A percentile compares a stretch with the other conserved stretches of the same genome.
Conservation (phyloP, 2,113 vertebrate species). For the Saguinus imperator region DNA sequence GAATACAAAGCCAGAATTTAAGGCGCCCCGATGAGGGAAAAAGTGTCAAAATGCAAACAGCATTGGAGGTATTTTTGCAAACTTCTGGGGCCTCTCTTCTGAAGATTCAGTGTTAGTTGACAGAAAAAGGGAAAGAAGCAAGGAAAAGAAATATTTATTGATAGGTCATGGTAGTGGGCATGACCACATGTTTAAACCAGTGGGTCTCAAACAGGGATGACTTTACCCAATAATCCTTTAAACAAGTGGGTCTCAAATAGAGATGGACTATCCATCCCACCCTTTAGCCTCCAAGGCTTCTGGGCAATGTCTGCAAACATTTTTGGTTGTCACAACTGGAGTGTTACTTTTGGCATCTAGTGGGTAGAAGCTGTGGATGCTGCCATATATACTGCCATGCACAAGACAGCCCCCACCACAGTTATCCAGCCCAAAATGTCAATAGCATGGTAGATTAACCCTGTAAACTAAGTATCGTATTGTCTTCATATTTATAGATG, state of each 20-base stretch:
- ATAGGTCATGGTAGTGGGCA: neutral
- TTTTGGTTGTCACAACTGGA: neutral
- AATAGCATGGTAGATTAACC: neutral
- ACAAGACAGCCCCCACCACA: neutral
- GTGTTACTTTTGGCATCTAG: neutral
- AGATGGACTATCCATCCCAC: neutral
- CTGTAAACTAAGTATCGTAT: neutral
- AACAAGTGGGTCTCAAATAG: neutral
- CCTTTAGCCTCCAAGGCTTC: neutral
- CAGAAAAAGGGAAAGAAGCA: neutral
- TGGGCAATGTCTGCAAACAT: neutral
- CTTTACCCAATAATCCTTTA: neutral
- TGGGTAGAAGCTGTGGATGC: neutral
- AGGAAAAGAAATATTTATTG: neutral
- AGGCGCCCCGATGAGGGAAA: neutral
- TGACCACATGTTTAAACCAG: neutral
- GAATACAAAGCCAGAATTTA: too few species aligned
- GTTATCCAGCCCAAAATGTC: neutral
- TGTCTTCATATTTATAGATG: neutral
- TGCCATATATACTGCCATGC: rapidly evolving
- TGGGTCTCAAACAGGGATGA: neutral
- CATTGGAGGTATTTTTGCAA: neutral
- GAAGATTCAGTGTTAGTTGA: neutral
- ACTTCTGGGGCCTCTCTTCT: neutral
- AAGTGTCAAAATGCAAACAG: neutral